Conservation (phyloP, 2,113 vertebrate species). For the Dunckerocampus dactyliophorus region DNA sequence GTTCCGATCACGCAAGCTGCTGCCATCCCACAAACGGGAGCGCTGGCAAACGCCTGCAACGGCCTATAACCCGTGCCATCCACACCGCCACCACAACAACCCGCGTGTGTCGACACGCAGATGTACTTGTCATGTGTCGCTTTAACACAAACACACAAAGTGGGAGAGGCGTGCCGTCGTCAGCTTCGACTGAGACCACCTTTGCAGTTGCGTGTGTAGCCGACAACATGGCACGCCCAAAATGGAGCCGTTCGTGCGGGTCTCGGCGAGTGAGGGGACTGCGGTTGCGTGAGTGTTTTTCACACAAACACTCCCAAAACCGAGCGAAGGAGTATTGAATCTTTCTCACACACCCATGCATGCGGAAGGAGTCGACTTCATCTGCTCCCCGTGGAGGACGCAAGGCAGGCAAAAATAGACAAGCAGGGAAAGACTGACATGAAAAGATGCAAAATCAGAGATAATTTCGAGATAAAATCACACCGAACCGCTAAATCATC, state of each 20-base stretch:
- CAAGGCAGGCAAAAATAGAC: slow-evolving; percentile 56
- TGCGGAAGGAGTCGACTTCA: slow-evolving; percentile 47
- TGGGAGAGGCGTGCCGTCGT: slow-evolving; percentile 13
- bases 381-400: slow-evolving; percentile 44
- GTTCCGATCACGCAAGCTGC: slow-evolving; percentile 81
- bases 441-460: slow-evolving; percentile 28
- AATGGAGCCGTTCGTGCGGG: slow-evolving; percentile 35
- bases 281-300: slow-evolving; percentile 42
- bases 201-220: slow-evolving; percentile 36
- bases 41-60: slow-evolving; percentile 26
- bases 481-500: background rate
- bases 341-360: slow-evolving; percentile 51
- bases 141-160: slow-evolving; percentile 9
- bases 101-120: slow-evolving; percentile 21
- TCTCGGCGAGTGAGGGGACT: slow-evolving; percentile 8
- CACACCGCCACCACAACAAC: slow-evolving; percentile 22
- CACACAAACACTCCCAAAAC: slow-evolving; percentile 41
- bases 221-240: slow-evolving; percentile 27
- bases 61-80: slow-evolving; percentile 37
- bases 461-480: slow-evolving; percentile 39
- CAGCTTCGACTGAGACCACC: slow-evolving; percentile 12
- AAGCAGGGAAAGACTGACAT: slow-evolving; percentile 36
- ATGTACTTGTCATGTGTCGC: slow-evolving; percentile 12
- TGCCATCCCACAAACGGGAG: slow-evolving; percentile 65
- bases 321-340: slow-evolving; percentile 40